Evolutionary conservation across 1,140 invertebrate genomes (phyloP).

Genomic region (Glomeris maerens): DNA sequence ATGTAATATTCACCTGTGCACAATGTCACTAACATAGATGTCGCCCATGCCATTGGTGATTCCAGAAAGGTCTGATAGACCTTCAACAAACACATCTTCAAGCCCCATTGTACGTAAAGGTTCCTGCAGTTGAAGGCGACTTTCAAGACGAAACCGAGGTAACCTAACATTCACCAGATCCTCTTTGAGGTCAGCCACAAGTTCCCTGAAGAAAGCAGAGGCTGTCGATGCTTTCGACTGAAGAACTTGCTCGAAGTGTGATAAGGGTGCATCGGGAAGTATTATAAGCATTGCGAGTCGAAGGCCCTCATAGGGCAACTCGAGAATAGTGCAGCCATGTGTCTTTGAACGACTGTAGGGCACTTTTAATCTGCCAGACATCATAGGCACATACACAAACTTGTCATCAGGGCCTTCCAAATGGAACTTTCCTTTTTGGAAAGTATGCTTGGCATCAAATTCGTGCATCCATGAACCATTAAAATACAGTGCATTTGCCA

Average conservation of each 20-base stretch:
- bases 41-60: slow-evolving; percentile 17
- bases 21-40: slow-evolving; percentile 20
- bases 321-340: slow-evolving; percentile 26
- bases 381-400: slow-evolving; percentile 23
- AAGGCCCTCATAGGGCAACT: slow-evolving; percentile 24
- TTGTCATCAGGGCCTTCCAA: neutral
- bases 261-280: slow-evolving; percentile 23
- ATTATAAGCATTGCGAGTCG: slow-evolving; percentile 27
- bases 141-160: slow-evolving; percentile 23
- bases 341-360: slow-evolving; percentile 24
- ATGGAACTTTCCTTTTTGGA: slow-evolving; percentile 24
- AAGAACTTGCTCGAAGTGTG: slow-evolving; percentile 23
- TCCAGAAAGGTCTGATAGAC: slow-evolving; percentile 18
- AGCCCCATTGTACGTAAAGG: slow-evolving; percentile 23
- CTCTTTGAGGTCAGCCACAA: slow-evolving; percentile 22
- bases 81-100: slow-evolving; percentile 21
- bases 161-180: slow-evolving; percentile 27
- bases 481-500: slow-evolving; percentile 22
- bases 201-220: slow-evolving; percentile 25
- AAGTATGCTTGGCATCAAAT: slow-evolving; percentile 25
- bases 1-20: slow-evolving; percentile 22
- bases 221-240: slow-evolving; percentile 22
- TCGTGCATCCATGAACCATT: slow-evolving; percentile 25
- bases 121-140: slow-evolving; percentile 1
- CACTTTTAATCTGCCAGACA: slow-evolving; percentile 26